A percentile compares a stretch with the other conserved stretches of the same genome.
phyloP scores from a whole-genome alignment of 1,140 invertebrate species.

The Spodoptera frugiperda region DNA sequence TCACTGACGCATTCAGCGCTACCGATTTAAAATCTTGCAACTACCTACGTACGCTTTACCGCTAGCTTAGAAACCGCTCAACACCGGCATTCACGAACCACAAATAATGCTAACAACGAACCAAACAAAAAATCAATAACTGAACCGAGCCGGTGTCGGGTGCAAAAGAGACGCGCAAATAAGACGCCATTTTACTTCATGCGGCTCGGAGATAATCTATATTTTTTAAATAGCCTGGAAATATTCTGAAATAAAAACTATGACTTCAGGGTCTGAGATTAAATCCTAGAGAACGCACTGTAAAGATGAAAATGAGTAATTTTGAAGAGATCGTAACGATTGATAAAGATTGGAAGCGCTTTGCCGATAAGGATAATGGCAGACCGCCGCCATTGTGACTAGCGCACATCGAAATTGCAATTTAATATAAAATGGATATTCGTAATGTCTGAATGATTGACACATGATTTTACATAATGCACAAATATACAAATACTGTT shows the following conservation, averaged over 20 bases:
- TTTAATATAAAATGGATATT: conserved; percentile 38
- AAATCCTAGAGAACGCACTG: conserved; percentile 73
- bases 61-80: conserved; percentile 60
- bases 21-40: conserved; percentile 84
- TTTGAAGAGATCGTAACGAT: conserved; percentile 80
- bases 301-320: conserved; percentile 75
- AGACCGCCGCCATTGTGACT: conserved; percentile 81
- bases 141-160: conserved; percentile 74
- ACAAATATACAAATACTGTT: not conserved
- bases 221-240: conserved; percentile 68
- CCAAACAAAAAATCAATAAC: conserved; percentile 76
- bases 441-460: conserved; percentile 11
- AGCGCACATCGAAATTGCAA: conserved; percentile 66
- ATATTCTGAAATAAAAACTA: conserved; percentile 82
- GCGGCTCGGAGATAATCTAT: conserved; percentile 75
- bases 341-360: conserved; percentile 69
- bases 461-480: conserved; percentile 9
- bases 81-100: conserved; percentile 74
- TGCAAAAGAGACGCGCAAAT: conserved; percentile 77
- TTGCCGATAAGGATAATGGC: conserved; percentile 77
- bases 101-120: conserved; percentile 60
- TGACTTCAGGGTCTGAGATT: conserved; percentile 68
- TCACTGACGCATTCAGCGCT: conserved; percentile 51
- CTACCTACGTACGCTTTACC: conserved; percentile 57
- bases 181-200: conserved; percentile 83